These are phyloP conservation scores for Vanessa cardui DNA, from an alignment of 2,888 invertebrate species.

Conservation along the genomic window DNA sequence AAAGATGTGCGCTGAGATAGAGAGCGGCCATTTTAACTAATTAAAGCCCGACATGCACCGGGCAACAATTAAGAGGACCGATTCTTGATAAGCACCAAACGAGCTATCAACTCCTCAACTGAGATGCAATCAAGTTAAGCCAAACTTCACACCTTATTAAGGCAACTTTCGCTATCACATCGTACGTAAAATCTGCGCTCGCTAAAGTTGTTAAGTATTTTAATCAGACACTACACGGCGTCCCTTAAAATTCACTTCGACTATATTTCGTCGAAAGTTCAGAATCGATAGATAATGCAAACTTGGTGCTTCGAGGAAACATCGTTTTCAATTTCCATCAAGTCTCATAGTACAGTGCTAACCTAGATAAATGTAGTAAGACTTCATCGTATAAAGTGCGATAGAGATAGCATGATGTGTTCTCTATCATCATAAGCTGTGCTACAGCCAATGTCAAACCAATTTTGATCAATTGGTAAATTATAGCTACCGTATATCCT, in stretches of 20 bases:
- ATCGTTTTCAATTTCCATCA: conserved; percentile 41
- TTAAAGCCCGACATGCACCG: conserved; percentile 76
- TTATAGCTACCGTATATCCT: conserved; percentile 40
- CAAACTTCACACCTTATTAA: conserved; percentile 74
- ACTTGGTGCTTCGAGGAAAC: conserved; percentile 36
- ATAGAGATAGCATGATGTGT: conserved; percentile 25
- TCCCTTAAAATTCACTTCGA: conserved; percentile 27
- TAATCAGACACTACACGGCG: conserved; percentile 35
- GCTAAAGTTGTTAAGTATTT: conserved; percentile 37
- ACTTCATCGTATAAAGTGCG: conserved; percentile 29
- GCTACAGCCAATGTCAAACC: conserved; percentile 46
- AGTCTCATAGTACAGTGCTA: conserved; percentile 39
- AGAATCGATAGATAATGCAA: conserved; percentile 39
- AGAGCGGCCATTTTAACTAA: conserved; percentile 76
- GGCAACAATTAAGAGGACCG: conserved; percentile 77
- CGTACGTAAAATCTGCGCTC: conserved; percentile 35
- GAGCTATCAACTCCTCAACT: conserved; percentile 60
- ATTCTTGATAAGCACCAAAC: conserved; percentile 72
- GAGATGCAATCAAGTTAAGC: conserved; percentile 64
- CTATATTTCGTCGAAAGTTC: conserved; percentile 28
- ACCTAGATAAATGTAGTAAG: conserved; percentile 38
- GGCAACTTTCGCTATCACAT: conserved; percentile 41
- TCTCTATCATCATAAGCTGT: conserved; percentile 18
- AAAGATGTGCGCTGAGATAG: conserved; percentile 74
- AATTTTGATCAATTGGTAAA: conserved; percentile 49